These are phyloP conservation scores for Chromobotia macracanthus DNA, from an alignment of 2,797 vertebrate genomes.

Conservation along the genomic window DNA sequence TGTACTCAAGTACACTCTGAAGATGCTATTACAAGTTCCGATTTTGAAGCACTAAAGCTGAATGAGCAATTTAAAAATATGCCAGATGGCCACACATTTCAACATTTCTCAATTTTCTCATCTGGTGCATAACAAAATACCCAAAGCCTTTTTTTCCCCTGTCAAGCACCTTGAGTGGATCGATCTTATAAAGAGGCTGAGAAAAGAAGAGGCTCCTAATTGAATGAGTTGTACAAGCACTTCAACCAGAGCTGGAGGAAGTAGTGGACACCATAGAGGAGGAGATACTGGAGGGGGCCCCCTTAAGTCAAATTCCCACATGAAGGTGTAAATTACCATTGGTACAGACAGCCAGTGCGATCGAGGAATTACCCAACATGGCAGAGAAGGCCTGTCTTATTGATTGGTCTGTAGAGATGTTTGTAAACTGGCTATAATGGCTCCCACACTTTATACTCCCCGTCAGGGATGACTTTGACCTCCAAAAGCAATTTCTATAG, in stretches of 20 bases:
- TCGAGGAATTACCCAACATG: constrained; percentile 61
- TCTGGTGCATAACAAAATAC: constrained; percentile 35
- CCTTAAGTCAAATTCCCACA: constrained; percentile 61
- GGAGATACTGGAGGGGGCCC: constrained; percentile 31
- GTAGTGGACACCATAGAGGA: constrained; percentile 41
- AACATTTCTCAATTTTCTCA: constrained; percentile 1
- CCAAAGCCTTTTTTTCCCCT: constrained; percentile 43
- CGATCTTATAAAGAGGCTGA: constrained; percentile 55
- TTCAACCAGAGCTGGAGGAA: constrained; percentile 58
- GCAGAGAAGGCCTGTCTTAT: constrained; percentile 62
- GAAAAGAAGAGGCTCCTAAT: constrained; percentile 59
- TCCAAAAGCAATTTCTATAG: constrained; percentile 74
- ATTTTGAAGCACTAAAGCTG: constrained; percentile 9
- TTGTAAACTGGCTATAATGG: constrained; percentile 77
- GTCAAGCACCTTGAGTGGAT: constrained; percentile 54
- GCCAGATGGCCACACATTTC: constrained; percentile 32
- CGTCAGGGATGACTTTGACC: constrained; percentile 69
- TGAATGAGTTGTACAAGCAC: constrained; percentile 62
- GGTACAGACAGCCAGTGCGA: constrained; percentile 67
- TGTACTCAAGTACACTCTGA: background rate
- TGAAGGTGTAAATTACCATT: constrained; percentile 71
- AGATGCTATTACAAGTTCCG: background rate
- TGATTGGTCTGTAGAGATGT: constrained; percentile 71
- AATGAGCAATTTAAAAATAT: constrained; percentile 21
- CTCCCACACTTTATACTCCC: constrained; percentile 67